Conservation (phyloP, 2,797 vertebrate genomes). For the Aplochiton taeniatus region DNA sequence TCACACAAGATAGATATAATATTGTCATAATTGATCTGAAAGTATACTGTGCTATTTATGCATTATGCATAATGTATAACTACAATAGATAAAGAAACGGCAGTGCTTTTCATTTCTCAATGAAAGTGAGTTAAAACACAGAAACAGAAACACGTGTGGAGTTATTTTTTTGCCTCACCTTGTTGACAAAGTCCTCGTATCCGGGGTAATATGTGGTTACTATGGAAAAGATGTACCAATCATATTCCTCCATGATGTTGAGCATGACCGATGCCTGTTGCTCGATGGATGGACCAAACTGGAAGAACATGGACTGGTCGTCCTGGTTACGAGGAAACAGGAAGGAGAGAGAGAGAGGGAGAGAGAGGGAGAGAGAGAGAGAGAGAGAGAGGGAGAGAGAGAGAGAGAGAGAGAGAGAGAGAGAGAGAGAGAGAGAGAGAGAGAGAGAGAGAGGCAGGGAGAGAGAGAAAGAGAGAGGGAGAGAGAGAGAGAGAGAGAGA, state of each 20-base stretch:
- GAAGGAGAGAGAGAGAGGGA: neutral
- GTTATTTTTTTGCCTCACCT: constrained; percentile 84
- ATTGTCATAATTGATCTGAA: too few species aligned
- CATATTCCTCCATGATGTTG: constrained; percentile 99
- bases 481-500: neutral
- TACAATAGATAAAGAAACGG: too few species aligned
- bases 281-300: constrained; percentile 97
- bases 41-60: too few species aligned
- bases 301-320: constrained; percentile 99
- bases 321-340: constrained; percentile 76
- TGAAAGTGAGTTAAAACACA: too few species aligned
- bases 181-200: constrained; percentile 98
- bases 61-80: too few species aligned
- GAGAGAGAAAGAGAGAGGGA: too few species aligned
- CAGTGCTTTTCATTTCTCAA: too few species aligned
- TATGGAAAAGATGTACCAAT: constrained; percentile 99
- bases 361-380: neutral
- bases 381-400: neutral
- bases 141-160: too few species aligned
- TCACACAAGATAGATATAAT: neutral
- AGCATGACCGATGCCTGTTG: constrained; percentile 98
- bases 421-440: neutral
- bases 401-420: neutral
- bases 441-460: neutral
- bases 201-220: constrained; percentile 98